phyloP scores from a whole-genome alignment of 1,140 invertebrate species.

The Paralvinella palmiformis region DNA sequence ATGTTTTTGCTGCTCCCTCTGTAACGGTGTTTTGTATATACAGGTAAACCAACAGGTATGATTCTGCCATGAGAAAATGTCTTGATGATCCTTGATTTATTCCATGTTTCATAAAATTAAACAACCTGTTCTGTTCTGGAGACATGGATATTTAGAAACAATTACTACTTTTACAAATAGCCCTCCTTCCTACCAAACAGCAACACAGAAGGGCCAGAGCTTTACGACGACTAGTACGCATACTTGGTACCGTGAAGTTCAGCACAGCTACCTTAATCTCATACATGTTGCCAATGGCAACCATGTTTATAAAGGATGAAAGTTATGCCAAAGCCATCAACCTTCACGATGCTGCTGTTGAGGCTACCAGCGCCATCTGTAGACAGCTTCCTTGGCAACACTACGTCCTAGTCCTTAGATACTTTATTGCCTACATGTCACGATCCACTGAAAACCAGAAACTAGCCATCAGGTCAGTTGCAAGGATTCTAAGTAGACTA shows the following conservation, averaged over 20 bases:
- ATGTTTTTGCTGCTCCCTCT: no score
- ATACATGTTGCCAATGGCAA: constrained; percentile 77
- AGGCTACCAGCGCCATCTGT: constrained; percentile 65
- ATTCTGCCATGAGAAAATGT: no score
- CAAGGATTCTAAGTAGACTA: no score
- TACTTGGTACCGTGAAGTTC: constrained; percentile 53
- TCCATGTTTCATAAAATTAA: no score
- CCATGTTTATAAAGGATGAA: constrained; percentile 72
- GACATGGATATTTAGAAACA: no score
- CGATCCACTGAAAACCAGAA: constrained; percentile 69
- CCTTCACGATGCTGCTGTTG: constrained; percentile 72
- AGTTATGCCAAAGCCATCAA: constrained; percentile 68
- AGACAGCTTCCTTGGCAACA: constrained; percentile 76
- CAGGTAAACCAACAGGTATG: no score
- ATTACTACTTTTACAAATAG: no score
- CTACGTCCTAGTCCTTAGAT: constrained; percentile 72
- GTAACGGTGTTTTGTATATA: no score
- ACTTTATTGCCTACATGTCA: constrained; percentile 71
- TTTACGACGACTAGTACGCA: constrained; percentile 55
- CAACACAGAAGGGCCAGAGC: constrained; percentile 74
- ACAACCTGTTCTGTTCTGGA: no score
- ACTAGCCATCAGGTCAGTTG: constrained; percentile 48
- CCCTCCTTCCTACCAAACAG: no score
- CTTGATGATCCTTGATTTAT: no score
- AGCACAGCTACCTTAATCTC: constrained; percentile 67